phyloP scores from a whole-genome alignment of 2,888 invertebrate genomes.

The Odontomyia ornata region DNA sequence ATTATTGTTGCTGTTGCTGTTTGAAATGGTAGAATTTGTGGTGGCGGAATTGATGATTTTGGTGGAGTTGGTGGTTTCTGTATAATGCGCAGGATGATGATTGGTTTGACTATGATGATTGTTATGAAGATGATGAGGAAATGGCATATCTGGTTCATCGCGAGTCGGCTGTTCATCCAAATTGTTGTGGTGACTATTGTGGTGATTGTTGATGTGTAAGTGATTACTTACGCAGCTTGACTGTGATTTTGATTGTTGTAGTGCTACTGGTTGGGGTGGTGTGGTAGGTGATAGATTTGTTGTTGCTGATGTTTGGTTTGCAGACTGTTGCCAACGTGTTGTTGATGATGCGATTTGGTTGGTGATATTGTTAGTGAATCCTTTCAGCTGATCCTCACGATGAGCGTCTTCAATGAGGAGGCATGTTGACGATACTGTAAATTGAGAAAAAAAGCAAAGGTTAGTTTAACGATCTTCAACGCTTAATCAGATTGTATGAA shows the following conservation, averaged over 20 bases:
- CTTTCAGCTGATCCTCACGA: conserved; percentile 78
- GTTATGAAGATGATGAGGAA: conserved; percentile 29
- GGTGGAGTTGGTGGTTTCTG: conserved; percentile 21
- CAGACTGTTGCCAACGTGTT: conserved; percentile 67
- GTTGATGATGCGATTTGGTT: conserved; percentile 59
- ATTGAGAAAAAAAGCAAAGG: too few relatives aligned
- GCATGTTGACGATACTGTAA: conserved; percentile 59
- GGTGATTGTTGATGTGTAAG: conserved; percentile 55
- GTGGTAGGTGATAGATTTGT: too few relatives aligned
- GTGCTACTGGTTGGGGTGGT: neutral
- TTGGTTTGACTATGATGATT: conserved; percentile 9
- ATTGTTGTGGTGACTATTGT: conserved; percentile 50
- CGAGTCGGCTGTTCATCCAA: conserved; percentile 60
- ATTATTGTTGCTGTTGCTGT: conserved; percentile 8
- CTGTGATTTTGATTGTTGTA: neutral
- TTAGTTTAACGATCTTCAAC: too few relatives aligned
- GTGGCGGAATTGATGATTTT: conserved; percentile 25
- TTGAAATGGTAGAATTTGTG: conserved; percentile 38
- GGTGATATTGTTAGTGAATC: conserved; percentile 84
- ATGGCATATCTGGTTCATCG: conserved; percentile 62
- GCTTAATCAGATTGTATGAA: too few relatives aligned
- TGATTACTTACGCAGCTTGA: conserved; percentile 35
- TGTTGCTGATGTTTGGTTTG: conserved; percentile 63
- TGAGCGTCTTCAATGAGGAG: conserved; percentile 64
- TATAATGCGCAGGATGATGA: conserved; percentile 15